phyloP scores from a whole-genome alignment of 2,113 vertebrate genomes.

The Hemichromis elongatus region DNA sequence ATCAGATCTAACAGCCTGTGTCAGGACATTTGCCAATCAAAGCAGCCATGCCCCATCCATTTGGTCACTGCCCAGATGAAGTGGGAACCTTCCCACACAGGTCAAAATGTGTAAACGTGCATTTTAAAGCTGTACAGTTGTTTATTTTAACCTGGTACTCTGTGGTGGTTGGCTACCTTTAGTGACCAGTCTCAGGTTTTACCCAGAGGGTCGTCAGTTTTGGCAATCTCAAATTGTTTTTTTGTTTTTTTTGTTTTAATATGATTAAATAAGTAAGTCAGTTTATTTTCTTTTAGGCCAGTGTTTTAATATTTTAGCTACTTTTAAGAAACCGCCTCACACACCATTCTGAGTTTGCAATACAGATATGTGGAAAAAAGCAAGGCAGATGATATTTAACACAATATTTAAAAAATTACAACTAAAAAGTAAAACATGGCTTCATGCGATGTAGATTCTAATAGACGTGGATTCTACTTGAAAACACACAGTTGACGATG shows the following conservation, averaged over 20 bases:
- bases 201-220: neutral
- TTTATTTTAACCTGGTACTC: neutral
- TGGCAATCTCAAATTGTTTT: neutral
- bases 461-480: neutral
- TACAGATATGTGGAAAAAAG: neutral
- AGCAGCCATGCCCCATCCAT: neutral
- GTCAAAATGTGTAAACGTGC: neutral
- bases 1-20: neutral
- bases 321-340: neutral
- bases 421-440: fast-evolving
- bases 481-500: neutral
- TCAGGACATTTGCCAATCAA: neutral
- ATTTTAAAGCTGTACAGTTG: neutral
- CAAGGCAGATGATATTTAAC: neutral
- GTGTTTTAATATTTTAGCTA: neutral
- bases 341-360: neutral
- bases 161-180: neutral
- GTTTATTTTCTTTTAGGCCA: neutral
- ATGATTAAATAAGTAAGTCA: neutral
- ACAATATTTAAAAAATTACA: neutral
- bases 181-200: neutral
- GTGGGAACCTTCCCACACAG: neutral
- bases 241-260: neutral
- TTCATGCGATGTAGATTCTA: neutral
- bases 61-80: neutral